These are phyloP conservation scores for Hippocampus mohnikei DNA, from an alignment of 2,113 vertebrate species.

Conservation along the genomic window DNA sequence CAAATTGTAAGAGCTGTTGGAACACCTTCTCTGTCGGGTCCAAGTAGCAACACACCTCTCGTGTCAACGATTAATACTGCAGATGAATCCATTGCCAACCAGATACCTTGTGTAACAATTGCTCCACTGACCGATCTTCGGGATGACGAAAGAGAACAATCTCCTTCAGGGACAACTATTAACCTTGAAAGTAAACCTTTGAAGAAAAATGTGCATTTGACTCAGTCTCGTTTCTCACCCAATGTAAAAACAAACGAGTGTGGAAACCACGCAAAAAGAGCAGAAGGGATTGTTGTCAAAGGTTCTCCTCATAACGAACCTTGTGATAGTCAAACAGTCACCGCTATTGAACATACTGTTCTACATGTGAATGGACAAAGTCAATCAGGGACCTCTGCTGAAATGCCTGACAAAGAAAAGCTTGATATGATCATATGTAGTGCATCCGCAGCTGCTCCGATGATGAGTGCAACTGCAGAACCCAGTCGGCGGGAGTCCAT, in stretches of 20 bases:
- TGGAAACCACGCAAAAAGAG: neutral
- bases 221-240: slow-evolving; percentile 26
- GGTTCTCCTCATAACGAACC: slow-evolving; percentile 6
- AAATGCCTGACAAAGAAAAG: slow-evolving; percentile 2
- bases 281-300: neutral
- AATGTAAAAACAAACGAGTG: slow-evolving; percentile 13
- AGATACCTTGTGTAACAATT: slow-evolving; percentile 3
- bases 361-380: slow-evolving; percentile 4
- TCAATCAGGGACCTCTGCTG: neutral
- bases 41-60: neutral
- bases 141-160: slow-evolving; percentile 1
- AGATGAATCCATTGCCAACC: neutral
- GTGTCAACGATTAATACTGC: slow-evolving; percentile 2
- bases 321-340: neutral
- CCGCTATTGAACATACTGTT: neutral
- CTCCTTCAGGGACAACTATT: slow-evolving; percentile 6
- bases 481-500: slow-evolving; percentile 66
- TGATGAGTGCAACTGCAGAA: slow-evolving; percentile 48
- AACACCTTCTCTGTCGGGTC: neutral
- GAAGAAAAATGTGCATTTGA: slow-evolving; percentile 27
- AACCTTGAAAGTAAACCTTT: slow-evolving; percentile 8
- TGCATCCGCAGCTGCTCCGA: slow-evolving; percentile 17
- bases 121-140: slow-evolving; percentile 4
- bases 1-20: neutral
- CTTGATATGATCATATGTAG: neutral